These are phyloP conservation scores for Nannobrachium achirus DNA, from an alignment of 2,113 vertebrate species.

Conservation along the genomic window DNA sequence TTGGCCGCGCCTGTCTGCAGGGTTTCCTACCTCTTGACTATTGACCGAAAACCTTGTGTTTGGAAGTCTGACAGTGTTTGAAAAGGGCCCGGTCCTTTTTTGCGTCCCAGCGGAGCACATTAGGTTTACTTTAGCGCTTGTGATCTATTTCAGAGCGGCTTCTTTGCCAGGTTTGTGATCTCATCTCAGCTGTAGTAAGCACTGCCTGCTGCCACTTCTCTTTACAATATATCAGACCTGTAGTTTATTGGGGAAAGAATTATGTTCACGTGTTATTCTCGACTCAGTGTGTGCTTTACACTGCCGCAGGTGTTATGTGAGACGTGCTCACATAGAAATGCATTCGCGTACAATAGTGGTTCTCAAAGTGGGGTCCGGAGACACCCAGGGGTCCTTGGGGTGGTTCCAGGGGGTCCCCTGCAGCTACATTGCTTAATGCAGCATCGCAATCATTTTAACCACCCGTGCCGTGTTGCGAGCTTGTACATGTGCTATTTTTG, in stretches of 20 bases:
- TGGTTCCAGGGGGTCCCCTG: too few relatives aligned
- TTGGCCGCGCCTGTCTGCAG: background rate
- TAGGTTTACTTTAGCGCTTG: rapidly evolving
- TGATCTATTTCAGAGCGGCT: slow-evolving; percentile 4
- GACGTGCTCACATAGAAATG: background rate
- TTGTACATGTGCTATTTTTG: too few relatives aligned
- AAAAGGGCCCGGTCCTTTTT: background rate
- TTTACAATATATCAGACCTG: background rate
- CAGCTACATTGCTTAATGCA: too few relatives aligned
- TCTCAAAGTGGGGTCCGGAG: too few relatives aligned
- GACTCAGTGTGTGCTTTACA: slow-evolving; percentile 25
- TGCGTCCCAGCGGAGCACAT: background rate
- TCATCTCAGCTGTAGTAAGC: background rate
- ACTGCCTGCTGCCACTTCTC: background rate
- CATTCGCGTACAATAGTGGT: too few relatives aligned
- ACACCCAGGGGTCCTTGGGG: too few relatives aligned
- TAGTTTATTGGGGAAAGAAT: slow-evolving; percentile 23
- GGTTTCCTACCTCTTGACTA: background rate
- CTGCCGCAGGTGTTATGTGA: slow-evolving; percentile 32
- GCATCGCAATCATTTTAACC: too few relatives aligned
- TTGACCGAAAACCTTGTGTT: slow-evolving; percentile 1
- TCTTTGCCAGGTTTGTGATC: background rate
- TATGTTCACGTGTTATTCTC: slow-evolving; percentile 7
- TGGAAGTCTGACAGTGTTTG: background rate
- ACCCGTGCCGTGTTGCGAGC: too few relatives aligned